phyloP scores from a whole-genome alignment of 1,140 invertebrate species.

The Camponotus pennsylvanicus region DNA sequence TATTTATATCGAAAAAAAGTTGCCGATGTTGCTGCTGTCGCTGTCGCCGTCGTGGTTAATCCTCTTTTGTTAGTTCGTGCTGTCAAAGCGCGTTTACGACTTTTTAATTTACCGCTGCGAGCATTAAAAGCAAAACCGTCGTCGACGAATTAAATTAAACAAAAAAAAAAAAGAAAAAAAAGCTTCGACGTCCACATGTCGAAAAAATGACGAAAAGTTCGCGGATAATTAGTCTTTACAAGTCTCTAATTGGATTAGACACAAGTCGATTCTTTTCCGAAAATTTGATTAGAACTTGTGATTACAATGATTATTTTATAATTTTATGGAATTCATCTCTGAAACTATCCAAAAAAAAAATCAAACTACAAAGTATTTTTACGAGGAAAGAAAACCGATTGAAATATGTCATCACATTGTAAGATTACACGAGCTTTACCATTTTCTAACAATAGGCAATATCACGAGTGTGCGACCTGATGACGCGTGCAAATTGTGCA shows the following conservation, averaged over 20 bases:
- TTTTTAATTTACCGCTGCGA: slow-evolving; percentile 54
- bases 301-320: slow-evolving; percentile 60
- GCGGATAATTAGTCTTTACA: background rate
- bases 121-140: slow-evolving; percentile 47
- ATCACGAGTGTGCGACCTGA: background rate
- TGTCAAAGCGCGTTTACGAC: slow-evolving; percentile 51
- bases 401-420: background rate
- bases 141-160: slow-evolving; percentile 63
- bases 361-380: background rate
- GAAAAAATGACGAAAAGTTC: slow-evolving; percentile 8
- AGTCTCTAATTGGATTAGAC: background rate
- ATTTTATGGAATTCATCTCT: slow-evolving; percentile 26
- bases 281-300: slow-evolving; percentile 6
- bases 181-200: background rate
- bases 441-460: background rate
- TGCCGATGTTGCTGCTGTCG: background rate
- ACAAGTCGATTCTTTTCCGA: background rate
- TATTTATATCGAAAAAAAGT: slow-evolving; percentile 60
- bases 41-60: slow-evolving; percentile 36
- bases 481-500: slow-evolving; percentile 24
- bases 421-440: background rate
- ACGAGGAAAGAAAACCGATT: background rate
- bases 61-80: slow-evolving; percentile 48
- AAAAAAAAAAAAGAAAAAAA: slow-evolving; percentile 24
- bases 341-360: slow-evolving; percentile 44